These are phyloP conservation scores for Teleopsis dalmanni DNA, from an alignment of 1,140 invertebrate genomes.

Conservation along the genomic window DNA sequence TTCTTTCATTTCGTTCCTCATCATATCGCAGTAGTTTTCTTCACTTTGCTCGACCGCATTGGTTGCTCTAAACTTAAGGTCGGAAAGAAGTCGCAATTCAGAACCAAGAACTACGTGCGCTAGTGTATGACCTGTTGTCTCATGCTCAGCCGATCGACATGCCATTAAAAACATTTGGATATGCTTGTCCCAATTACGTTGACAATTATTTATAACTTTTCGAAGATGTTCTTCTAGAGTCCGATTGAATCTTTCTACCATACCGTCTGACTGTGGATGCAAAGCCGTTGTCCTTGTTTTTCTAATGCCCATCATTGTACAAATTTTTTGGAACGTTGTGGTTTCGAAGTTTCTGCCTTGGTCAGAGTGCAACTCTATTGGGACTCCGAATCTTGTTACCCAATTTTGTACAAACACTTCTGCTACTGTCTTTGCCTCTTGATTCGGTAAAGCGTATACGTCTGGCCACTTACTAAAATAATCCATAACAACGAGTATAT, in stretches of 20 bases:
- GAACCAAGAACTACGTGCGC: neutral
- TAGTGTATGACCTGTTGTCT: neutral
- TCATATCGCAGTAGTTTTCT: neutral
- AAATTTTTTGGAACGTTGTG: constrained; percentile 21
- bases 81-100: neutral
- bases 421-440: constrained; percentile 36
- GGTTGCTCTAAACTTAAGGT: neutral
- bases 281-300: constrained; percentile 33
- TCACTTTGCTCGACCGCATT: too few relatives aligned
- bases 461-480: constrained; percentile 44
- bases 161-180: too few relatives aligned
- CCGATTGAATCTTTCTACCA: too few relatives aligned
- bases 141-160: too few relatives aligned
- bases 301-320: constrained; percentile 22
- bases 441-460: constrained; percentile 35
- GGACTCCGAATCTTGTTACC: constrained; percentile 24
- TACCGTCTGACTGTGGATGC: too few relatives aligned
- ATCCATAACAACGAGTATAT: constrained; percentile 33
- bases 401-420: constrained; percentile 27
- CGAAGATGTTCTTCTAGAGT: too few relatives aligned
- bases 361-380: constrained; percentile 35
- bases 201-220: too few relatives aligned
- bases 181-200: too few relatives aligned
- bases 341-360: constrained; percentile 35
- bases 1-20: neutral